These are phyloP conservation scores for Gadopsis marmoratus DNA, from an alignment of 2,797 vertebrate genomes.

Conservation along the genomic window DNA sequence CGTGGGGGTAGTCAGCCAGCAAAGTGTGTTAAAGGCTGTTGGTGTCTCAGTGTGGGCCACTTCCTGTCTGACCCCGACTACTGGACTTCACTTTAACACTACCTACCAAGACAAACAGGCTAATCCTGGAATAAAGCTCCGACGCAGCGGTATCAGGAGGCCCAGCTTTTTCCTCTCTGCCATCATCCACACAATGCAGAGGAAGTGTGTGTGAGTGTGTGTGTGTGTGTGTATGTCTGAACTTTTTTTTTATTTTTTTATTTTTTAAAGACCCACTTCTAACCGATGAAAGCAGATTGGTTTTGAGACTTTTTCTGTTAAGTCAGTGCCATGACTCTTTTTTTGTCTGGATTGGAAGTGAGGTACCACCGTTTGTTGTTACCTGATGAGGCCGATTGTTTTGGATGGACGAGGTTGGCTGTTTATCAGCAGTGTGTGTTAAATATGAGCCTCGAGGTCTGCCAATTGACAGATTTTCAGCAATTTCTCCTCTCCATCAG, in stretches of 20 bases:
- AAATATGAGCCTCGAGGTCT: slow-evolving; percentile 49
- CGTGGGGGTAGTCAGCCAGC: slow-evolving; percentile 15
- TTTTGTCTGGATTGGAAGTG: slow-evolving; percentile 32
- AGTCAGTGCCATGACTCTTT: neutral
- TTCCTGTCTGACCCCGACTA: slow-evolving; percentile 66
- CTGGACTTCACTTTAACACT: slow-evolving; percentile 51
- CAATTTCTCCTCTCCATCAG: slow-evolving; percentile 40
- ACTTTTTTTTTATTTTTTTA: slow-evolving; percentile 17
- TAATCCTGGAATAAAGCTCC: slow-evolving; percentile 72
- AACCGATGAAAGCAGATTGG: neutral
- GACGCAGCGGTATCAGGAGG: slow-evolving; percentile 71
- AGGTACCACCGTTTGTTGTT: slow-evolving; percentile 43
- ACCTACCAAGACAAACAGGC: slow-evolving; percentile 67
- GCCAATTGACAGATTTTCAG: slow-evolving; percentile 36
- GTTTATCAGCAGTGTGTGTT: slow-evolving; percentile 51
- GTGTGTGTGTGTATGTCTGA: slow-evolving; percentile 28
- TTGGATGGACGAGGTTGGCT: slow-evolving; percentile 26
- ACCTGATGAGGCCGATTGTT: slow-evolving; percentile 40
- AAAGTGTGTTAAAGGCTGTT: slow-evolving; percentile 37
- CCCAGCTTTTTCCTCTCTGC: slow-evolving; percentile 82
- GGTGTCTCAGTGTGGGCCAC: slow-evolving; percentile 35
- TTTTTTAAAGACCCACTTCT: neutral
- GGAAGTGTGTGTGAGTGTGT: slow-evolving; percentile 68
- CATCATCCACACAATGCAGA: slow-evolving; percentile 74
- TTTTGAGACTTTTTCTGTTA: slow-evolving; percentile 2